Conservation (phyloP, 1,140 invertebrate species). For the Lepidotrigona ventralis region DNA sequence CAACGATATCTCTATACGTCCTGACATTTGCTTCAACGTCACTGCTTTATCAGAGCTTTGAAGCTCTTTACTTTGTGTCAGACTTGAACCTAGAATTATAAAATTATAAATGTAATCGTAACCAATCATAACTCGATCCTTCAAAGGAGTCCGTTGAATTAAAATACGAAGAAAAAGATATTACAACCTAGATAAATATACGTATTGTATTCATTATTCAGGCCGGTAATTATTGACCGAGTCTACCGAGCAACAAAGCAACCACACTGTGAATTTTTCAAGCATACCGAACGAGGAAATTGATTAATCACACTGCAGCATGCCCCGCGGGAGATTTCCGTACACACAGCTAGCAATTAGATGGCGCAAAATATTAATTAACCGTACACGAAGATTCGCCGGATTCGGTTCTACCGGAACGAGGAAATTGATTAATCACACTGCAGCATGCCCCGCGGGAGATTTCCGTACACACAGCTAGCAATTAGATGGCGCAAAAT, state of each 20-base stretch:
- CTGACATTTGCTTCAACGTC: background rate
- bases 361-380: constrained; percentile 6
- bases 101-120: background rate
- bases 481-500: background rate
- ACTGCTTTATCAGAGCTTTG: background rate
- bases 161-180: too few species aligned
- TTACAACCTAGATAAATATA: too few species aligned
- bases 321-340: too few species aligned
- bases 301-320: background rate
- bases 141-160: too few species aligned
- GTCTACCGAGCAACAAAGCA: background rate
- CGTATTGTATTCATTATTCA: background rate
- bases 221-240: background rate
- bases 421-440: background rate
- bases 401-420: background rate
- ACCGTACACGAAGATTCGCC: background rate
- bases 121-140: too few species aligned
- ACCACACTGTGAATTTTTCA: background rate
- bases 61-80: background rate
- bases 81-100: too few species aligned
- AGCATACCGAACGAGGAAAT: background rate
- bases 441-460: too few species aligned
- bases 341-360: background rate
- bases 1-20: background rate
- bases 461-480: background rate